Evolutionary conservation across 2,888 invertebrate species (phyloP).

Genomic region (Balanococcus diminutus): DNA sequence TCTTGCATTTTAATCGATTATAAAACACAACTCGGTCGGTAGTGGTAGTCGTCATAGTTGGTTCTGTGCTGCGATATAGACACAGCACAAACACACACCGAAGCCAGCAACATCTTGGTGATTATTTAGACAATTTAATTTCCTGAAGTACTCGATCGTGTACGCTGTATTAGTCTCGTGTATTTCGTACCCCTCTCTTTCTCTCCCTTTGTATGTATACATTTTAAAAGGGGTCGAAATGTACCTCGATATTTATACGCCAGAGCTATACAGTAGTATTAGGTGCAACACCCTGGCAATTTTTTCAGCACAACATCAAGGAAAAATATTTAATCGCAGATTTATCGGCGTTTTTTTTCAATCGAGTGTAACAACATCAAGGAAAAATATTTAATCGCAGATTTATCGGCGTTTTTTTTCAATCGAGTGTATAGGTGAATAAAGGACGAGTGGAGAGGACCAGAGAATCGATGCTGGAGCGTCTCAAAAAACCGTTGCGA

Average conservation of each 20-base stretch:
- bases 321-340: not conserved
- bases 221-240: too few species aligned
- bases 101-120: not conserved
- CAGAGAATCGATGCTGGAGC: not conserved
- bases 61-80: too few species aligned
- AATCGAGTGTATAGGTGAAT: not conserved
- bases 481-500: too few species aligned
- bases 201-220: too few species aligned
- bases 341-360: not conserved
- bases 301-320: too few species aligned
- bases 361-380: too few species aligned
- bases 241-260: too few species aligned
- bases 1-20: not conserved
- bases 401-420: not conserved
- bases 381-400: not conserved
- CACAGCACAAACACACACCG: not conserved
- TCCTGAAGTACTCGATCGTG: not conserved
- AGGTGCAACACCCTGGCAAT: too few species aligned
- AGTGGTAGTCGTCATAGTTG: too few species aligned
- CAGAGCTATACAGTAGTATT: too few species aligned
- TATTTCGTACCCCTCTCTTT: too few species aligned
- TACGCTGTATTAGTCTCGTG: not conserved
- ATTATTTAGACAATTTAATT: conserved; percentile 3
- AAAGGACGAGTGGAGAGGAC: not conserved
- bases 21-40: not conserved